Evolutionary conservation across 2,113 vertebrate species (phyloP).

Genomic region (Ciconia boyciana): DNA sequence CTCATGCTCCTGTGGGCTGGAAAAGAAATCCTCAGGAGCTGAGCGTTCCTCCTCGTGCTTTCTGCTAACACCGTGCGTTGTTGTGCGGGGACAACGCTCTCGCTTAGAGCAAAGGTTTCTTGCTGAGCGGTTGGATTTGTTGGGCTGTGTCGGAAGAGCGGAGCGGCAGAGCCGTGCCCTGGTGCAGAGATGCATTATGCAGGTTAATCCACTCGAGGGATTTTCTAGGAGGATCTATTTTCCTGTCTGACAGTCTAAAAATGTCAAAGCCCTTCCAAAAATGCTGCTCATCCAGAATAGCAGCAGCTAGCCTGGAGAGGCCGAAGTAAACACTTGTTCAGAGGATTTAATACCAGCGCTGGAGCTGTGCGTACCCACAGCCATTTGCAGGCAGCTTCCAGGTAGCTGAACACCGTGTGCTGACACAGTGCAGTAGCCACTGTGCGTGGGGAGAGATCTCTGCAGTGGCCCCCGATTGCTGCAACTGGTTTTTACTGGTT

Average conservation of each 20-base stretch:
- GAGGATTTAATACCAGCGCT: not conserved
- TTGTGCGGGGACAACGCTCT: fast-evolving
- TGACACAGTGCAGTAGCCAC: not conserved
- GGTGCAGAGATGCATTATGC: not conserved
- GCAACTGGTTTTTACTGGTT: not conserved
- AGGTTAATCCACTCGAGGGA: not conserved
- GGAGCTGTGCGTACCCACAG: not conserved
- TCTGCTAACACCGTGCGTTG: fast-evolving
- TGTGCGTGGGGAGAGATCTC: fast-evolving
- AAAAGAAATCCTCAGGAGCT: not conserved
- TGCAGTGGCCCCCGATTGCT: not conserved
- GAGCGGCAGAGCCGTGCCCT: not conserved
- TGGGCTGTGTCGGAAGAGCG: not conserved
- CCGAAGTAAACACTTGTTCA: fast-evolving
- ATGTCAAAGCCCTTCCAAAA: not conserved
- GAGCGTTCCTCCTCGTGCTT: not conserved
- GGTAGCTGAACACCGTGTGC: not conserved
- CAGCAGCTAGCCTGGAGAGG: not conserved
- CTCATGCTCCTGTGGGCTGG: not conserved
- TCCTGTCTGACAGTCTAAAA: not conserved
- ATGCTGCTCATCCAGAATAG: not conserved
- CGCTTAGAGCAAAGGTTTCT: not conserved
- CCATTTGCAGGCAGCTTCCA: not conserved
- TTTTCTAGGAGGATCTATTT: not conserved
- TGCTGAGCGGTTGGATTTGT: not conserved